These are phyloP conservation scores for Siniperca chuatsi DNA, from an alignment of 2,113 vertebrate genomes.

Conservation along the genomic window DNA sequence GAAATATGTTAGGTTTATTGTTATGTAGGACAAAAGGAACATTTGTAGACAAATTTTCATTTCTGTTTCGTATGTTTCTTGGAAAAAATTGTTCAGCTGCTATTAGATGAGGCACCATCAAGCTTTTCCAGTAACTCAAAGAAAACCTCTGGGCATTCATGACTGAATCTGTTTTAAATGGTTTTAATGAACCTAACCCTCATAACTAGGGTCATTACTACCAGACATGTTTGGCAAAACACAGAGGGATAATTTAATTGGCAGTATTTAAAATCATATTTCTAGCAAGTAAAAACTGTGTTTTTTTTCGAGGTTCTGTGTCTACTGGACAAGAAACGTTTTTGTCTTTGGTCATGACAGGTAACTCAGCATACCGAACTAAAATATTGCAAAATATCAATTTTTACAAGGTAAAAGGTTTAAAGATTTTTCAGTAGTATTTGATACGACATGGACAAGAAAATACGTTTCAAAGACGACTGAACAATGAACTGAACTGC, in stretches of 20 bases:
- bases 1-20: conserved; percentile 7
- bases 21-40: background rate
- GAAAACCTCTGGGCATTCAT: conserved; percentile 3
- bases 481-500: background rate
- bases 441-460: conserved; percentile 1
- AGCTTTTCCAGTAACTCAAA: conserved; percentile 6
- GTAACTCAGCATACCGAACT: background rate
- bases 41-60: background rate
- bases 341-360: background rate
- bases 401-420: too few relatives aligned
- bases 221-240: background rate
- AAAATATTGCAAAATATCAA: background rate
- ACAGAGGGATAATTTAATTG: background rate
- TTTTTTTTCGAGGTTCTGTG: background rate
- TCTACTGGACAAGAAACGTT: background rate
- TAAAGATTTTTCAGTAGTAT: background rate
- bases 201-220: background rate
- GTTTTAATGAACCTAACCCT: conserved; percentile 1
- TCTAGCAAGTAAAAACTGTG: background rate
- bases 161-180: conserved; percentile 30
- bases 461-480: background rate
- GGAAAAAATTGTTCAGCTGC: conserved; percentile 12
- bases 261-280: background rate
- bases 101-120: background rate
- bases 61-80: background rate